These are phyloP conservation scores for Caenorhabditis sp. DNA, from an alignment of 2,888 invertebrate genomes.

Conservation along the genomic window DNA sequence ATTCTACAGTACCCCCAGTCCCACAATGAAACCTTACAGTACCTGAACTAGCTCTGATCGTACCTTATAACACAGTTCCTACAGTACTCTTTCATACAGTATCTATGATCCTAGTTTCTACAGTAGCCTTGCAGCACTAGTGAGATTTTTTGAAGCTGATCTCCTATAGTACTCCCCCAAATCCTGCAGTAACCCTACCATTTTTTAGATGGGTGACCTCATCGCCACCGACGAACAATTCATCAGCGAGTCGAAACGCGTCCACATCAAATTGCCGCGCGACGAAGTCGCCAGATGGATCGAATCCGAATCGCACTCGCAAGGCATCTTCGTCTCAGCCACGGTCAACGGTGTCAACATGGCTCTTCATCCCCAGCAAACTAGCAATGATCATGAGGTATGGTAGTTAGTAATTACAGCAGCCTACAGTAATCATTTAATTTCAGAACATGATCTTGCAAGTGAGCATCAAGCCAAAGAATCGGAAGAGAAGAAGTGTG, in stretches of 20 bases:
- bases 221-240: background rate
- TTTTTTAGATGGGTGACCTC: background rate
- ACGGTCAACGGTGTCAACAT: constrained; percentile 51
- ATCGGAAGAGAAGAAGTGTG: constrained; percentile 39
- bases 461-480: constrained; percentile 29
- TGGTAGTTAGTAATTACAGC: background rate
- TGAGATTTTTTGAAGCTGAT: too few relatives aligned
- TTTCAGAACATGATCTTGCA: constrained; percentile 58
- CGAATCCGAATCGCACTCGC: background rate
- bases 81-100: too few relatives aligned
- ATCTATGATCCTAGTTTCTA: too few relatives aligned
- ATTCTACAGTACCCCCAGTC: too few relatives aligned
- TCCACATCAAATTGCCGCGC: background rate
- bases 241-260: background rate
- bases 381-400: constrained; percentile 14
- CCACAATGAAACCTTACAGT: too few relatives aligned
- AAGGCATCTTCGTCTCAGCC: constrained; percentile 36
- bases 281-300: background rate
- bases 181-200: too few relatives aligned
- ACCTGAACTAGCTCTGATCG: too few relatives aligned
- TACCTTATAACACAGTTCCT: too few relatives aligned
- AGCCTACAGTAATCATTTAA: background rate
- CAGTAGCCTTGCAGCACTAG: too few relatives aligned
- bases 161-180: too few relatives aligned
- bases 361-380: constrained; percentile 50